Conservation (phyloP, 2,797 vertebrate species). For the Selene dorsalis region DNA sequence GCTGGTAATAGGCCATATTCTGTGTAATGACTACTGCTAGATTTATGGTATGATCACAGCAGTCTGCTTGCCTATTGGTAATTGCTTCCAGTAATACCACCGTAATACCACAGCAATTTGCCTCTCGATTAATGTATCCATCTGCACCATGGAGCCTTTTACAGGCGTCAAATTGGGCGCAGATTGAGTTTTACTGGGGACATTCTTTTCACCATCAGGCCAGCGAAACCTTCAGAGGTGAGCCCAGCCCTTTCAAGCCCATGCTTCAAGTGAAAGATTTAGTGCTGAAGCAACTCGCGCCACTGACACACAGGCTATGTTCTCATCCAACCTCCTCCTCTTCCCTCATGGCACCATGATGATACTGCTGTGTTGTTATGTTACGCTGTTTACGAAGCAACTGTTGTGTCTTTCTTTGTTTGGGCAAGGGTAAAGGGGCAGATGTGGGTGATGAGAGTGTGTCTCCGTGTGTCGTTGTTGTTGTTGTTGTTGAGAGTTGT, state of each 20-base stretch:
- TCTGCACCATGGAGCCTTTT: constrained; percentile 71
- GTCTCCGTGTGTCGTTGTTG: not conserved
- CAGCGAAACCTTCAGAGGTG: constrained; percentile 61
- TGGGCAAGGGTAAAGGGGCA: constrained; percentile 52
- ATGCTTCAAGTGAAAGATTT: constrained; percentile 65
- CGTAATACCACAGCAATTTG: constrained; percentile 71
- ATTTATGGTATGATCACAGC: constrained; percentile 64
- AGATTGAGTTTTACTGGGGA: constrained; percentile 70
- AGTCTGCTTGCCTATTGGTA: constrained; percentile 62
- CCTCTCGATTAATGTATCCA: constrained; percentile 73
- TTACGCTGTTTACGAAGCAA: constrained; percentile 74
- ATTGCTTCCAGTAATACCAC: constrained; percentile 73
- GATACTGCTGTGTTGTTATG: constrained; percentile 66
- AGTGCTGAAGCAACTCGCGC: constrained; percentile 46
- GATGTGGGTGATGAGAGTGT: constrained; percentile 37
- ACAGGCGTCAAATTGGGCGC: constrained; percentile 74
- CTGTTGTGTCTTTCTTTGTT: constrained; percentile 76
- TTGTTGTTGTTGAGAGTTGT: not conserved
- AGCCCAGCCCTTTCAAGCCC: constrained; percentile 54
- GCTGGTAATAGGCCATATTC: constrained; percentile 44
- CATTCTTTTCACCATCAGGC: constrained; percentile 64
- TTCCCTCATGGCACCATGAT: constrained; percentile 29
- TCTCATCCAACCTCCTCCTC: constrained; percentile 35
- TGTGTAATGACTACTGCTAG: constrained; percentile 45
- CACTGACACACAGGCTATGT: constrained; percentile 30